Evolutionary conservation across 2,113 vertebrate genomes (phyloP), one percentile per base, ranked within the genome.

Genomic region (Malurus elegans): DNA sequence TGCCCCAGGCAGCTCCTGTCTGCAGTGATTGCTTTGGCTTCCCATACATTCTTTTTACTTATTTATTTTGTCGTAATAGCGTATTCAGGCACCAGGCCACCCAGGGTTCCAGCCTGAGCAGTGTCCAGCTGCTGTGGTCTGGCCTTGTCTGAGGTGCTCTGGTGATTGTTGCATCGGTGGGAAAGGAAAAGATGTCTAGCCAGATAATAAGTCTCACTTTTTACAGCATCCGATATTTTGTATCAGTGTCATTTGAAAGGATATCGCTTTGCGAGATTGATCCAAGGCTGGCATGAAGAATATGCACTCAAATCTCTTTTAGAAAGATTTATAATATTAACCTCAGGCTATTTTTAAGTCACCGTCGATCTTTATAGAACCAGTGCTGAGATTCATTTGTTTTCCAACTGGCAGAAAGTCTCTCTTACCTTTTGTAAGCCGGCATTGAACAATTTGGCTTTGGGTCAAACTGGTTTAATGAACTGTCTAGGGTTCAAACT

Each of bases 291-390:
- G 96, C 96, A 98, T 97, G 97, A 98, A 97, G 96, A 98, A 98
- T 98, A 97, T 97, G 97, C 96, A 96, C 96, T 97, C 93, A 98
- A 97, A 98, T 98, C 97, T 97, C 96, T 97, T 97, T 98, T 98
- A 97, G 97, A 97, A 98, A 98, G 98, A 98, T 98, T 98, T 98
- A 98, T 98, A 98, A 98, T 98, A 98, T 97, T 98, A 98, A 97
- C 98, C 97, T 97, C 93, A 96, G 97, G 98, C 98, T 98, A 98
- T 98, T 98, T 97, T 98, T 97, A 97, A 98, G 97, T 97, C 96
- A 94, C 94, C 0, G 82, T 97, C 54, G 71, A 98, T 98, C 98
- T 98, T 98, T 98, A 98, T 96, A 97, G 98, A 97, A 97, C 93
- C 96, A 91, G 93, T 86, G 84, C 91, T 96, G 97, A 97, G 95